phyloP scores from a whole-genome alignment of 2,888 invertebrate species.

The Entomobrya proxima region DNA sequence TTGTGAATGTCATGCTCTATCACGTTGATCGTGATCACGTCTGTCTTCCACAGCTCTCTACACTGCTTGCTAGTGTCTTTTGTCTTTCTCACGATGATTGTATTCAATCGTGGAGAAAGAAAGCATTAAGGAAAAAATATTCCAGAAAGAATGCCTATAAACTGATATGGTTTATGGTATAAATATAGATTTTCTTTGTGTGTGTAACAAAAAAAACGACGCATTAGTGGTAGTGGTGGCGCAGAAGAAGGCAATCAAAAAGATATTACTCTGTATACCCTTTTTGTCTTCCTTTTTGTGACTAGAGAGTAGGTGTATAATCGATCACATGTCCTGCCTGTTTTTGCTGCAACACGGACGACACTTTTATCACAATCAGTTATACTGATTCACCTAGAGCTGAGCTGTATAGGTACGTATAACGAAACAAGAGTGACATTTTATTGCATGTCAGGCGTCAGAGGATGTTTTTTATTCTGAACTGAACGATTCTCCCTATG shows the following conservation, averaged over 20 bases:
- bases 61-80: not conserved
- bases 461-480: not conserved
- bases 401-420: no score
- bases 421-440: constrained; percentile 3
- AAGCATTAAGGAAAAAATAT: no score
- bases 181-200: no score
- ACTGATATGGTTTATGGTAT: no score
- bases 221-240: no score
- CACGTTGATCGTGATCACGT: not conserved
- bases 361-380: not conserved
- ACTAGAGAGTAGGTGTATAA: no score
- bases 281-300: no score
- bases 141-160: no score
- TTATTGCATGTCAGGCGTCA: not conserved
- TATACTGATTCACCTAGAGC: not conserved
- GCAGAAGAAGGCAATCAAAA: no score
- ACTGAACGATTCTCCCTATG: not conserved
- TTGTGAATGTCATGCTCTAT: not conserved
- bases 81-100: not conserved
- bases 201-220: no score
- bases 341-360: not conserved
- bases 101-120: not conserved
- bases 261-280: no score
- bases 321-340: constrained; percentile 17
- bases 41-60: not conserved